Evolutionary conservation across 2,113 vertebrate species (phyloP).

Genomic region (Hemiprocne comata): DNA sequence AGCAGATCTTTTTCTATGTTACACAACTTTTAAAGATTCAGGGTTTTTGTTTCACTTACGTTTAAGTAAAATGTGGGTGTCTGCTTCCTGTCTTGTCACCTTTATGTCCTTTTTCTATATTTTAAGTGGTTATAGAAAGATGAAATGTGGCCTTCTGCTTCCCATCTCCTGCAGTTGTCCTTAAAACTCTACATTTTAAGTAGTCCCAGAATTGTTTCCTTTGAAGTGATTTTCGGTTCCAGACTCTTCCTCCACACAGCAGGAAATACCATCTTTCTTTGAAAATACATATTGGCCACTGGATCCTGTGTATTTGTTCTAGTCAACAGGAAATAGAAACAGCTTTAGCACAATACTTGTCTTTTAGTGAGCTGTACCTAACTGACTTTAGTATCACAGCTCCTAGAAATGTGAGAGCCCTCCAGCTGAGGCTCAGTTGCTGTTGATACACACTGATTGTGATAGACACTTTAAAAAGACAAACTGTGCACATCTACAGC

Average conservation of each 20-base stretch:
- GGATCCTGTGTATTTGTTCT: background rate
- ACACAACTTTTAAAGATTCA: background rate
- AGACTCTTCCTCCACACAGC: background rate
- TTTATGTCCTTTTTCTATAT: background rate
- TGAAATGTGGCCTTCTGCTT: background rate
- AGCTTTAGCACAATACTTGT: background rate
- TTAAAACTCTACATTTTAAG: background rate
- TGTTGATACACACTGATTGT: background rate
- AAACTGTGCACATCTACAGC: background rate
- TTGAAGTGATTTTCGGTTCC: background rate
- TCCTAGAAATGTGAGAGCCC: background rate
- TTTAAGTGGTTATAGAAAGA: background rate
- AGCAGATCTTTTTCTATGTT: background rate
- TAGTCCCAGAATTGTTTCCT: background rate
- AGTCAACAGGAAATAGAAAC: background rate
- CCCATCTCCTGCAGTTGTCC: background rate
- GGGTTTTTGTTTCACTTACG: accelerated
- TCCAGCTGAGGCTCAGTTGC: background rate
- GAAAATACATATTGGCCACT: background rate
- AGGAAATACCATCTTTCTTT: background rate
- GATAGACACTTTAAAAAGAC: background rate
- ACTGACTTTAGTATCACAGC: background rate
- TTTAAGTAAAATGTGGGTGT: background rate
- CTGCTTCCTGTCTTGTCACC: background rate
- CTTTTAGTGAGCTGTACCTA: background rate